Percentiles rank a stretch among this genome's conserved stretches.
These are phyloP conservation scores for Arrhamphus sclerolepis DNA, from an alignment of 2,797 vertebrate species.

Conservation along the genomic window DNA sequence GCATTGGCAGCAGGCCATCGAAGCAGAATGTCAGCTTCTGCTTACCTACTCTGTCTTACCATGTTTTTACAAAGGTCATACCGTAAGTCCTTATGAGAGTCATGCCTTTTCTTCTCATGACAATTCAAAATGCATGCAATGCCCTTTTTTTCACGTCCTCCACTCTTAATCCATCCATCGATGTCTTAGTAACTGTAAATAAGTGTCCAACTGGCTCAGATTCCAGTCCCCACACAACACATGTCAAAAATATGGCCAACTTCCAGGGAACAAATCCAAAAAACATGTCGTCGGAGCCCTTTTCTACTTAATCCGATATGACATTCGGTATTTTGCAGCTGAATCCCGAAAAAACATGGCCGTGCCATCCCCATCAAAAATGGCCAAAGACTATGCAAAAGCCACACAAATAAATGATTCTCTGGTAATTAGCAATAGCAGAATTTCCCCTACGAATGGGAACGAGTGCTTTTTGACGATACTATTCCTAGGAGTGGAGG, in stretches of 20 bases:
- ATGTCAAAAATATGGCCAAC: slow-evolving; percentile 63
- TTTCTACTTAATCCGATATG: slow-evolving; percentile 42
- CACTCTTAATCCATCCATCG: slow-evolving; percentile 28
- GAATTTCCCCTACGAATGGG: slow-evolving; percentile 70
- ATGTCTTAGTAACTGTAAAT: slow-evolving; percentile 44
- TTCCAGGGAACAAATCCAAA: slow-evolving; percentile 71
- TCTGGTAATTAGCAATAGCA: slow-evolving; percentile 60
- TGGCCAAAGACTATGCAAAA: slow-evolving; percentile 44
- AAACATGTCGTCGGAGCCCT: slow-evolving; percentile 52
- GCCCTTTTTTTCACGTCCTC: slow-evolving; percentile 16
- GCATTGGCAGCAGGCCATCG: slow-evolving; percentile 65
- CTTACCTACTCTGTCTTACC: slow-evolving; percentile 39
- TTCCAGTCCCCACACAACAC: slow-evolving; percentile 43
- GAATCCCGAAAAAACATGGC: slow-evolving; percentile 50
- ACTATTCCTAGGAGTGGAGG: slow-evolving; percentile 85
- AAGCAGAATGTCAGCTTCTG: slow-evolving; percentile 52
- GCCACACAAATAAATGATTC: slow-evolving; percentile 52
- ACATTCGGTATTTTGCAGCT: slow-evolving; percentile 46
- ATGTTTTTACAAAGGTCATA: slow-evolving; percentile 28
- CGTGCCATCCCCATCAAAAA: slow-evolving; percentile 50
- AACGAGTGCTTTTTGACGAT: slow-evolving; percentile 81
- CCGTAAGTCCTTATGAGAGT: slow-evolving; percentile 25
- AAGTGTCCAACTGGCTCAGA: slow-evolving; percentile 49
- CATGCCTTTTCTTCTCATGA: slow-evolving; percentile 19
- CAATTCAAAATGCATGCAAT: slow-evolving; percentile 23